These are phyloP conservation scores for Galaxias olidus DNA, from an alignment of 2,797 vertebrate genomes.

Conservation along the genomic window DNA sequence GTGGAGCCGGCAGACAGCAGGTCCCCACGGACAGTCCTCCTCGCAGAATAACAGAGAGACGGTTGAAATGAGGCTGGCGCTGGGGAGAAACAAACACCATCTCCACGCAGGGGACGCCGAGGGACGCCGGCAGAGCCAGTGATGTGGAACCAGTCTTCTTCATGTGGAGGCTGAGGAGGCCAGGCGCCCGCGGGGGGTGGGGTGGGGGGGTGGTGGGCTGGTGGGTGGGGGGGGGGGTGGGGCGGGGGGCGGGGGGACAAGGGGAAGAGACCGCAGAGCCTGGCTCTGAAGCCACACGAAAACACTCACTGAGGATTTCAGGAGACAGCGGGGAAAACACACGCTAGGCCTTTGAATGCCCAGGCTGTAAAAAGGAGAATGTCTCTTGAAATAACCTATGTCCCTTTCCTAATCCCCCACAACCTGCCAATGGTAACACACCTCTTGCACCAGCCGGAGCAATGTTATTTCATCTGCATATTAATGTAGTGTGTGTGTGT, in stretches of 20 bases:
- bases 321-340: slow-evolving; percentile 27
- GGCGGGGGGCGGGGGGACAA: slow-evolving; percentile 43
- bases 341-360: slow-evolving; percentile 46
- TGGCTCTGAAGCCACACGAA: slow-evolving; percentile 43
- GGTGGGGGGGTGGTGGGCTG: too few species aligned
- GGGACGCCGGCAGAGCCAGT: slow-evolving; percentile 20
- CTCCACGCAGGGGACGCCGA: slow-evolving; percentile 53
- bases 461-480: slow-evolving; percentile 69
- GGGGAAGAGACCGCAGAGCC: slow-evolving; percentile 51
- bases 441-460: slow-evolving; percentile 40
- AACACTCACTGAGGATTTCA: slow-evolving; percentile 59
- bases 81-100: slow-evolving; percentile 52
- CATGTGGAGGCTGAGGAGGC: slow-evolving; percentile 45
- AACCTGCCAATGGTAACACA: slow-evolving; percentile 59
- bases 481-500: slow-evolving; percentile 36
- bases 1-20: too few species aligned
- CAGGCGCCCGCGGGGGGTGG: slow-evolving; percentile 39
- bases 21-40: too few species aligned
- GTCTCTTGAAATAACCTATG: slow-evolving; percentile 52
- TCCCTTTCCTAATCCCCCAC: slow-evolving; percentile 47
- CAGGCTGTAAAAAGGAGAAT: slow-evolving; percentile 51
- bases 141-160: slow-evolving; percentile 65
- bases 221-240: too few species aligned
- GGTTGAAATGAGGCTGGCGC: slow-evolving; percentile 63
- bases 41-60: slow-evolving; percentile 17